Base-by-base conservation (phyloP, 2,888 invertebrate genomes). In the Cephalotes varians region DNA sequence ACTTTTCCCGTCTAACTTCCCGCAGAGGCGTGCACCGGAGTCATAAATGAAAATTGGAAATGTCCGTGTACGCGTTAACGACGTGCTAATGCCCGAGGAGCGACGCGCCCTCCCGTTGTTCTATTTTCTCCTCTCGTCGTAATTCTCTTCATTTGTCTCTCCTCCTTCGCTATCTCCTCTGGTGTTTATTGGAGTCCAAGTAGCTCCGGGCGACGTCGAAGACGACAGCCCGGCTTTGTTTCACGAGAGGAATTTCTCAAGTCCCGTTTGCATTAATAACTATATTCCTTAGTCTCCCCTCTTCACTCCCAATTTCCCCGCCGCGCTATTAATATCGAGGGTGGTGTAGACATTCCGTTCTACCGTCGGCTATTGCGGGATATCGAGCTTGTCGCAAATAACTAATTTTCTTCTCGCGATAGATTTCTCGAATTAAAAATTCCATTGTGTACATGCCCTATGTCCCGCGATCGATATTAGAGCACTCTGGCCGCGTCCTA, bases 21-120 rank as follows among this genome's bases (percentile, higher is more conserved):
- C 44, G 10, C 71, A 18, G 40, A 21, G 49, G 58, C 51, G 51
- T 60, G 79, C 77, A 60, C 83, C 58, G 60, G 31, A 34, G 56
- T 81, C 77, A 69, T 88, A 84, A 88, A 88, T 88, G 88, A 85
- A 84, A 85, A 88, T 88, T 83, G 88, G 80, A 85, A 85, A 82
- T 69, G 81, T 67, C 79, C 62, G 34, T 73, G 62, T 56, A 79
- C 51, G 60, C 77, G 60, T 81, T 80, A 86, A 87, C 77, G 82
- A 79, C 71, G 82, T 60, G 74, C 58, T 72, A 83, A 85, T 79
- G 34, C 72, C 47, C 31, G 5, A 49, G 64, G 73, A 62, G 67
- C 28, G 67, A 47, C 28, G 44, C 18, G 18, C 1, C 18, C 18
- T 21, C 21, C 34, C 18, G 15, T 21, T 21, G 34, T 62, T 54